These are phyloP conservation scores for Antheraea yamamai DNA, from an alignment of 2,888 invertebrate genomes.

Conservation along the genomic window DNA sequence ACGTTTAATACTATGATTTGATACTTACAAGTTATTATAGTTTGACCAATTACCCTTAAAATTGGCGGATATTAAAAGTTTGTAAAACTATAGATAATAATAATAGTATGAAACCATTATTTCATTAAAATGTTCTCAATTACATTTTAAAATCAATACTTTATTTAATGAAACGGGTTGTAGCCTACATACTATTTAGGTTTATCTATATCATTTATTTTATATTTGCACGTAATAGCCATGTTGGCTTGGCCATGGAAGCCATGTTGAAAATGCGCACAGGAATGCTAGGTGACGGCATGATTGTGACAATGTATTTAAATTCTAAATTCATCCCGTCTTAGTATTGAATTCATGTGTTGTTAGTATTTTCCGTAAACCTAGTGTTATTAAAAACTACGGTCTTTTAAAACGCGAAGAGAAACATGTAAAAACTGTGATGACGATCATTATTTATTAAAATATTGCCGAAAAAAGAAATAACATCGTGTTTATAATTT, in stretches of 20 bases:
- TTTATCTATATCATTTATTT: not conserved
- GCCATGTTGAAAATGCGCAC: conserved; percentile 2
- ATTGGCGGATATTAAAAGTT: not conserved
- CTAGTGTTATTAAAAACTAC: not conserved
- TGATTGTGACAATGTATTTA: not conserved
- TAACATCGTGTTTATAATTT: not conserved
- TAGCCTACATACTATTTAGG: not conserved
- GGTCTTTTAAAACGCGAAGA: conserved; percentile 1
- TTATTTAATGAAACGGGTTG: not conserved
- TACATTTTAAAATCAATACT: not conserved
- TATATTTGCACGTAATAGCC: not conserved
- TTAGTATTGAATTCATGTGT: not conserved
- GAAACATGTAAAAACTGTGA: not conserved
- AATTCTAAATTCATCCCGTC: not conserved
- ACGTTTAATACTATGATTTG: conserved; percentile 56
- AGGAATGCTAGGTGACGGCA: conserved; percentile 8
- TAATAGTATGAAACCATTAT: not conserved
- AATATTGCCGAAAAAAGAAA: not conserved
- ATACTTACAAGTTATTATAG: conserved; percentile 43
- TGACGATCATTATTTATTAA: not conserved
- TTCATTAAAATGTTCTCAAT: not conserved
- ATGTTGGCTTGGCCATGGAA: not conserved
- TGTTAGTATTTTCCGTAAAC: not conserved
- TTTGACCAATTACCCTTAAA: conserved; percentile 27
- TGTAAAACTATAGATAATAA: not conserved